Percentiles rank a stretch among this genome's conserved stretches.
Conservation (phyloP, 2,888 invertebrate species). For the Rugalucina vietnamica region DNA sequence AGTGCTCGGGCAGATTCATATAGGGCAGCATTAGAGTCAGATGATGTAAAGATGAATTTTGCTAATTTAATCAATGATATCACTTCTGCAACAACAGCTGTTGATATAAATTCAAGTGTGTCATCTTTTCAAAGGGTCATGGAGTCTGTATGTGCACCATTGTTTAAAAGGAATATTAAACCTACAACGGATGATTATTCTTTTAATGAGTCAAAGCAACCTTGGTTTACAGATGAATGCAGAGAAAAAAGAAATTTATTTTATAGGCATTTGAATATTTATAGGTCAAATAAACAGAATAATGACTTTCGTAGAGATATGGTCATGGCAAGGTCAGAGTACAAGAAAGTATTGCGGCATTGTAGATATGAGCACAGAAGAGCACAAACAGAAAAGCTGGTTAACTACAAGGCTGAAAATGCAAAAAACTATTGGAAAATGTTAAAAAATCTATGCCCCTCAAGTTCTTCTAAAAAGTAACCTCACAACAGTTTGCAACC, state of each 20-base stretch:
- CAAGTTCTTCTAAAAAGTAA: too few relatives aligned
- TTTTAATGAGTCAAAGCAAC: neutral
- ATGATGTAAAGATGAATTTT: too few relatives aligned
- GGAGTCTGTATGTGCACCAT: neutral
- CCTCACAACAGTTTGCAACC: too few relatives aligned
- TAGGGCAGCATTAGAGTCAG: too few relatives aligned
- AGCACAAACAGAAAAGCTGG: neutral
- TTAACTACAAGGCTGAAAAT: neutral
- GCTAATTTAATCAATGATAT: too few relatives aligned
- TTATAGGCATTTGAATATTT: neutral
- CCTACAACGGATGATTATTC: too few relatives aligned
- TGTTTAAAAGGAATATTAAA: neutral
- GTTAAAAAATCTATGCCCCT: neutral
- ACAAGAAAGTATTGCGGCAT: neutral
- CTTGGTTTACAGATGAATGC: neutral
- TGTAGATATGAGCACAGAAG: neutral
- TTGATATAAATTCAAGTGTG: too few relatives aligned
- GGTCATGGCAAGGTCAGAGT: neutral
- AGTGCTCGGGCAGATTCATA: too few relatives aligned
- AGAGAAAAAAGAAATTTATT: neutral
- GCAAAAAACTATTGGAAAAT: neutral
- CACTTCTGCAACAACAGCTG: too few relatives aligned
- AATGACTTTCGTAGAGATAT: neutral
- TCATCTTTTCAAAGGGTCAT: neutral
- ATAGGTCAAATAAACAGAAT: neutral